phyloP scores from a whole-genome alignment of 2,113 vertebrate species.

The Hydrolagus affinis region DNA sequence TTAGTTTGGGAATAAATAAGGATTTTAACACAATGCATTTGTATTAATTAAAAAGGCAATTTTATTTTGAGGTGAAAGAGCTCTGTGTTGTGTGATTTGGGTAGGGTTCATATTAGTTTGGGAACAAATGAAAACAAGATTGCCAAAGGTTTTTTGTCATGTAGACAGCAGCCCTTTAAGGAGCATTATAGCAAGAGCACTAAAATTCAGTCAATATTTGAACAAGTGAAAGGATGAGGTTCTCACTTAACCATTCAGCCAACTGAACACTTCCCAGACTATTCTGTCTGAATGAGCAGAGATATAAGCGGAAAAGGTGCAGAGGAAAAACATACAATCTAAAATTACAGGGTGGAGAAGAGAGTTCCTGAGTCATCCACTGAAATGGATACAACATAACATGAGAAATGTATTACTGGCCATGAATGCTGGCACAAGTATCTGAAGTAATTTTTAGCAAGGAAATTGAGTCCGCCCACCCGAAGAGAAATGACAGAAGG shows the following conservation, averaged over 20 bases:
- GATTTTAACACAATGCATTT: neutral
- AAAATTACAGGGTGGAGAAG: neutral
- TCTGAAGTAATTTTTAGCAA: neutral
- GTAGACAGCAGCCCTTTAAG: neutral
- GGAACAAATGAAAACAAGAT: neutral
- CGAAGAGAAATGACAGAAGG: neutral
- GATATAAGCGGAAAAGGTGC: neutral
- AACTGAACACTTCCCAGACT: neutral
- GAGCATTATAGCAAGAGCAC: neutral
- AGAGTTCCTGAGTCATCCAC: neutral
- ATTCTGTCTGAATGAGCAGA: neutral
- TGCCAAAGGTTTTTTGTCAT: neutral
- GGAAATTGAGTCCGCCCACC: neutral
- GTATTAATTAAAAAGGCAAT: neutral
- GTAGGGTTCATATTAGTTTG: neutral
- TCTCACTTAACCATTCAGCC: neutral
- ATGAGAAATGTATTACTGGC: neutral
- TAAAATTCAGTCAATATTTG: neutral
- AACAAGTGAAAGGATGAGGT: neutral
- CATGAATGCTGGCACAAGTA: neutral
- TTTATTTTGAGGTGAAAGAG: neutral
- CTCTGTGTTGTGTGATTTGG: neutral
- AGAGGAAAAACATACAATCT: neutral
- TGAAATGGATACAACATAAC: neutral
- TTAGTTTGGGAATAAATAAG: neutral